phyloP scores from a whole-genome alignment of 2,888 invertebrate genomes.

The Tolmerus cingulatus region DNA sequence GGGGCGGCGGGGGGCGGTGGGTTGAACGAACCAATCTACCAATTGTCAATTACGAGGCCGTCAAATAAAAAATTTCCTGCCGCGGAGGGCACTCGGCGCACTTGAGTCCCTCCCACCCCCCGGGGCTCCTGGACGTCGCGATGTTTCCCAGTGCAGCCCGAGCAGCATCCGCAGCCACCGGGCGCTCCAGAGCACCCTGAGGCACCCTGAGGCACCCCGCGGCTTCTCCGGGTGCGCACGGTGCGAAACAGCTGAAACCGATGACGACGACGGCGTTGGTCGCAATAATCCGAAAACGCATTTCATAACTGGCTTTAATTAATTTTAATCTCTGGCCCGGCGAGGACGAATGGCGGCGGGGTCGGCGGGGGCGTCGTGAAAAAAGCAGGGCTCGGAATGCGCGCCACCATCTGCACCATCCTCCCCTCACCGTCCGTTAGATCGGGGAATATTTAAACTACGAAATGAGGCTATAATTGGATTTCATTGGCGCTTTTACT shows the following conservation, averaged over 20 bases:
- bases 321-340: slow-evolving; percentile 10
- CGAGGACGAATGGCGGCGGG: background rate
- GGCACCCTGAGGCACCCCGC: background rate
- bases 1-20: background rate
- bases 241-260: slow-evolving; percentile 10
- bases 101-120: background rate
- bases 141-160: background rate
- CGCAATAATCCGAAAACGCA: slow-evolving; percentile 19
- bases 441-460: slow-evolving; percentile 6
- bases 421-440: background rate
- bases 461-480: slow-evolving; percentile 9
- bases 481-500: slow-evolving; percentile 19
- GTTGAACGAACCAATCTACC: slow-evolving; percentile 25
- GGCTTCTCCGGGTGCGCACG: background rate
- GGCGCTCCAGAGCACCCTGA: background rate
- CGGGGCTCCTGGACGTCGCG: background rate
- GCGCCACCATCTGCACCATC: background rate
- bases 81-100: background rate
- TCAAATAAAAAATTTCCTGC: slow-evolving; percentile 9
- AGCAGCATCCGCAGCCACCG: background rate
- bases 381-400: background rate
- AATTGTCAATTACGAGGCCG: slow-evolving; percentile 22
- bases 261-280: background rate
- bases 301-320: slow-evolving; percentile 27
- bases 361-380: background rate